These are phyloP conservation scores for Caenorhabditis sp. DNA, from an alignment of 2,888 invertebrate genomes.

Conservation along the genomic window DNA sequence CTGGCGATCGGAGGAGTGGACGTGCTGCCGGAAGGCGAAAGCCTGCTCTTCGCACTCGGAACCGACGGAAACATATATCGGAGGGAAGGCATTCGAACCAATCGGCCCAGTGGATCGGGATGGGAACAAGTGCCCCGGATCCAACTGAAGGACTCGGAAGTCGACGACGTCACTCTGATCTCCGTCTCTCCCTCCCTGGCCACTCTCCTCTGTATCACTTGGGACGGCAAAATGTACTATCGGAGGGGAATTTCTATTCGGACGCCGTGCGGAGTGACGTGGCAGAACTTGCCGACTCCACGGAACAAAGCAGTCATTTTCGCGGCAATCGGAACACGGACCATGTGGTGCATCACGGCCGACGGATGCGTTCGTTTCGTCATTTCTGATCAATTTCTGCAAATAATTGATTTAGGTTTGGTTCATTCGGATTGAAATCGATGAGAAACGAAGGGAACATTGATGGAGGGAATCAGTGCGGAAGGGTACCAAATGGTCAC, in stretches of 20 bases:
- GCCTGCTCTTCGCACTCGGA: slow-evolving; percentile 56
- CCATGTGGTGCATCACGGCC: slow-evolving; percentile 59
- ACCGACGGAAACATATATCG: slow-evolving; percentile 54
- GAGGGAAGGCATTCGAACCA: slow-evolving; percentile 21
- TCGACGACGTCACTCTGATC: slow-evolving; percentile 58
- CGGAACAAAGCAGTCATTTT: slow-evolving; percentile 39
- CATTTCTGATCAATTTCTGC: background rate
- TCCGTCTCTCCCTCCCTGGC: slow-evolving; percentile 40
- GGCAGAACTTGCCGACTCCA: slow-evolving; percentile 51
- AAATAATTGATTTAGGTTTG: slow-evolving; percentile 14
- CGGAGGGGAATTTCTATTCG: slow-evolving; percentile 41
- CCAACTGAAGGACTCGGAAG: slow-evolving; percentile 13
- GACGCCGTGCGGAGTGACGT: slow-evolving; percentile 29
- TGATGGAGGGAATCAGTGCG: slow-evolving; percentile 5
- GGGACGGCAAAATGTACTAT: slow-evolving; percentile 61
- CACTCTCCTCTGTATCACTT: slow-evolving; percentile 57
- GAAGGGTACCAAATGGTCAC: slow-evolving; percentile 29
- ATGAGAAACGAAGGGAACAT: slow-evolving; percentile 42
- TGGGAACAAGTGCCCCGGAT: slow-evolving; percentile 37
- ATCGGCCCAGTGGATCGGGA: slow-evolving; percentile 23
- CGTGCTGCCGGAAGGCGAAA: slow-evolving; percentile 30
- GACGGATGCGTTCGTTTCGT: slow-evolving; percentile 56
- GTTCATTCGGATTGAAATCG: slow-evolving; percentile 27
- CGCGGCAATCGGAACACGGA: slow-evolving; percentile 41
- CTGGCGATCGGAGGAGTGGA: slow-evolving; percentile 51